phyloP scores from a whole-genome alignment of 2,888 invertebrate genomes.

The Oeneis ivallda region DNA sequence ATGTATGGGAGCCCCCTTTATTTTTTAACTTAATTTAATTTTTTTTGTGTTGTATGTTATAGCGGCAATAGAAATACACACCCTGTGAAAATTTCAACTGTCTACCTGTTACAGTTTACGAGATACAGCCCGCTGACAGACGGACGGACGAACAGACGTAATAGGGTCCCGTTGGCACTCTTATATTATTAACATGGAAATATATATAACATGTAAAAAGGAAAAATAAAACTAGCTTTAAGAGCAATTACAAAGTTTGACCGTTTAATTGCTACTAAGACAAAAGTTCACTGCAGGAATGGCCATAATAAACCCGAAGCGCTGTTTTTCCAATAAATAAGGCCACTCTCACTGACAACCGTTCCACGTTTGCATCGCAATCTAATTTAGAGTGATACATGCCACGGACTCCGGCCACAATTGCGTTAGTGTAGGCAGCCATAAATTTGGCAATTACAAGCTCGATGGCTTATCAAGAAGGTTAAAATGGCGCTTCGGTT shows the following conservation, averaged over 20 bases:
- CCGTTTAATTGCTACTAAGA: conserved; percentile 19
- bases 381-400: conserved; percentile 79
- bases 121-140: too few species aligned
- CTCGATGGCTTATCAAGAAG: conserved; percentile 62
- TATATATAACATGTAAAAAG: too few species aligned
- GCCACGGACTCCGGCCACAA: conserved; percentile 69
- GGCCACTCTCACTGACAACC: conserved; percentile 60
- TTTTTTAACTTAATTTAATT: too few species aligned
- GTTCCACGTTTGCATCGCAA: conserved; percentile 64
- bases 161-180: too few species aligned
- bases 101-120: too few species aligned
- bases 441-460: conserved; percentile 79
- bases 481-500: conserved; percentile 57
- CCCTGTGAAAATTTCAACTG: too few species aligned
- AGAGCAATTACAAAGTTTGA: conserved; percentile 31
- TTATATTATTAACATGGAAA: too few species aligned
- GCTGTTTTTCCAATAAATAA: conserved; percentile 50
- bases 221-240: conserved; percentile 25
- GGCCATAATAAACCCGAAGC: conserved; percentile 33
- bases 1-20: too few species aligned
- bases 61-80: too few species aligned
- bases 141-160: too few species aligned
- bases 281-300: conserved; percentile 27
- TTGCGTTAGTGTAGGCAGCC: conserved; percentile 74
- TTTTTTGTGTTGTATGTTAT: too few species aligned